Conservation (phyloP, 1,140 invertebrate species). For the Sminthurides bifidus region DNA sequence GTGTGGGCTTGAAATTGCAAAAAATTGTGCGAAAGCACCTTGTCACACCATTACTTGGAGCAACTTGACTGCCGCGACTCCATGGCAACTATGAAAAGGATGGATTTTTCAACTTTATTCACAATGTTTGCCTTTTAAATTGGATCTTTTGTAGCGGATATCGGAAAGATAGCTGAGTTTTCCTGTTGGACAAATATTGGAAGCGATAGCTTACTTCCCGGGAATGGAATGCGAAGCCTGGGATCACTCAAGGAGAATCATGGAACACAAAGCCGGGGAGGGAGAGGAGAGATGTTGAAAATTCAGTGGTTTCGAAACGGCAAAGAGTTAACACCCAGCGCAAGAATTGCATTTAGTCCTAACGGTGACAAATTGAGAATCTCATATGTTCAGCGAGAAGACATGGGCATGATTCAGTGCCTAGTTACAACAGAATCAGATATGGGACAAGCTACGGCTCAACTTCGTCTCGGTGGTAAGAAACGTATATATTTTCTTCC, state of each 20-base stretch:
- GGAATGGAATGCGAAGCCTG: background rate
- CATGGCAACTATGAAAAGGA: background rate
- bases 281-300: constrained; percentile 23
- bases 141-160: constrained; percentile 34
- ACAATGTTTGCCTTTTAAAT: background rate
- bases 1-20: no score
- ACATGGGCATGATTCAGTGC: constrained; percentile 67
- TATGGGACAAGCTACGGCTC: constrained; percentile 63
- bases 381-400: constrained; percentile 56
- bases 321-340: constrained; percentile 41
- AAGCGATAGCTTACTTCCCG: background rate
- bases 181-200: constrained; percentile 36
- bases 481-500: background rate
- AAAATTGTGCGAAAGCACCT: no score
- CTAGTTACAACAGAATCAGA: constrained; percentile 62
- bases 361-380: constrained; percentile 51
- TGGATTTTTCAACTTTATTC: background rate
- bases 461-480: constrained; percentile 65
- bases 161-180: constrained; percentile 38
- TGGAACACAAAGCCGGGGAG: constrained; percentile 32
- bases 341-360: constrained; percentile 28
- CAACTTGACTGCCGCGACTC: no score
- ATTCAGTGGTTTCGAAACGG: constrained; percentile 46
- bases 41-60: no score
- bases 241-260: constrained; percentile 5